Conservation (phyloP, 2,113 vertebrate genomes). For the Alethe diademata region DNA sequence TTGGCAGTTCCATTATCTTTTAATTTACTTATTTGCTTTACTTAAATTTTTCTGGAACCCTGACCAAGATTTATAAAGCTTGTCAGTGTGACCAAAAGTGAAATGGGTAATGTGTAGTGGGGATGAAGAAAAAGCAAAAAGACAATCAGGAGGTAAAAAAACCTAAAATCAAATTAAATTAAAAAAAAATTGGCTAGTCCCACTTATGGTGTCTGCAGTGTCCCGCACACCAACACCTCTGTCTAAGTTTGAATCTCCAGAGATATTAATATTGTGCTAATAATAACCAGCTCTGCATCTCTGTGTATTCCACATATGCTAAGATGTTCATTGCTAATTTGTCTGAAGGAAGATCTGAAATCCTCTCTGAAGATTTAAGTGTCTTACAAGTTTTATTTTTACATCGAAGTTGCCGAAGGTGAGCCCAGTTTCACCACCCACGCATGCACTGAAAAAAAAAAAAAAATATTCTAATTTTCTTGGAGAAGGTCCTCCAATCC, state of each 20-base stretch:
- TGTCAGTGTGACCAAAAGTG: neutral
- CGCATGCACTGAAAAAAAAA: neutral
- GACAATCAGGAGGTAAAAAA: neutral
- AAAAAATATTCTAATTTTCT: constrained; percentile 42
- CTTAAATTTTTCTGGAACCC: neutral
- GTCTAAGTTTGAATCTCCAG: neutral
- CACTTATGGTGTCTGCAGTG: neutral
- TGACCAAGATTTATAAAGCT: neutral
- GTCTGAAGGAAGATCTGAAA: constrained; percentile 33
- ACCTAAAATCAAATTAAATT: neutral
- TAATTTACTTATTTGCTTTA: neutral
- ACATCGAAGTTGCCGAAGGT: constrained; percentile 48
- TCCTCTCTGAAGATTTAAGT: constrained; percentile 44
- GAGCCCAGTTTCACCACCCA: constrained; percentile 63
- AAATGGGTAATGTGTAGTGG: neutral
- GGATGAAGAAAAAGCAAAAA: neutral
- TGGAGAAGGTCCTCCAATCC: constrained; percentile 60
- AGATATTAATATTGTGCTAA: constrained; percentile 15
- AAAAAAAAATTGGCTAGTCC: neutral
- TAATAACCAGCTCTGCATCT: neutral
- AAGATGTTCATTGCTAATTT: constrained; percentile 40
- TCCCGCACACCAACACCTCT: neutral
- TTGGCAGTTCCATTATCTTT: neutral
- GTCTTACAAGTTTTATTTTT: constrained; percentile 72
- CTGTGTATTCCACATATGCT: neutral